Conservation (phyloP, 2,113 vertebrate species). For the Oreochromis niloticus region DNA sequence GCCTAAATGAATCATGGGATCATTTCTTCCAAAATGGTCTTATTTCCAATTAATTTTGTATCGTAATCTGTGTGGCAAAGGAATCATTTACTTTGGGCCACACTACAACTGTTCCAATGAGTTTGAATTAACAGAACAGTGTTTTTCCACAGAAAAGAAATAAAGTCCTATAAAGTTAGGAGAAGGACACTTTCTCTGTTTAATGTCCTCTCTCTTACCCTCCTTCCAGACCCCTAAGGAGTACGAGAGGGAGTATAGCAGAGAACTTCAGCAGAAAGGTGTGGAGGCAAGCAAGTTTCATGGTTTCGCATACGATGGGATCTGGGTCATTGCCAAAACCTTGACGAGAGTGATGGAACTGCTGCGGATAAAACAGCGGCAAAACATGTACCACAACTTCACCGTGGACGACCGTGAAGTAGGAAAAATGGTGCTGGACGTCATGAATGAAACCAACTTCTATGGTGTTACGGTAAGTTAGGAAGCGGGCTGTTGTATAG, state of each 20-base stretch:
- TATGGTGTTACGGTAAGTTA: conserved; percentile 94
- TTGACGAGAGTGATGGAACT: conserved; percentile 89
- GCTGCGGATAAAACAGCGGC: conserved; percentile 79
- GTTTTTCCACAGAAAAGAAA: not conserved
- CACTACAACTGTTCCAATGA: not conserved
- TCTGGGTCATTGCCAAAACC: conserved; percentile 98
- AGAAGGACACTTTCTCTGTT: not conserved
- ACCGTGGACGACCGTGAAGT: conserved; percentile 91
- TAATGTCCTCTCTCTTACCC: not conserved
- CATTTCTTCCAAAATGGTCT: not conserved
- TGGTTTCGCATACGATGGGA: conserved; percentile 96
- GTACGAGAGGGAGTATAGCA: conserved; percentile 92
- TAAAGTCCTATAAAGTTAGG: not conserved
- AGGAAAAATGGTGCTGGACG: conserved; percentile 91
- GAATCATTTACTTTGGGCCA: not conserved
- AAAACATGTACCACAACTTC: conserved; percentile 88
- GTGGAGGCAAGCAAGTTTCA: conserved; percentile 97
- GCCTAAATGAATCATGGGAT: not conserved
- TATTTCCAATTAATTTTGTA: not conserved
- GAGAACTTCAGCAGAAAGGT: conserved; percentile 82
- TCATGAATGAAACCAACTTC: conserved; percentile 99
- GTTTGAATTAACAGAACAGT: not conserved
- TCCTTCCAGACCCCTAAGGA: conserved; percentile 87
- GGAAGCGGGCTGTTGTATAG: not conserved
- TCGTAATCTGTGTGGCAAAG: not conserved